phyloP scores from a whole-genome alignment of 2,797 vertebrate species.

The Hippoglossus hippoglossus region DNA sequence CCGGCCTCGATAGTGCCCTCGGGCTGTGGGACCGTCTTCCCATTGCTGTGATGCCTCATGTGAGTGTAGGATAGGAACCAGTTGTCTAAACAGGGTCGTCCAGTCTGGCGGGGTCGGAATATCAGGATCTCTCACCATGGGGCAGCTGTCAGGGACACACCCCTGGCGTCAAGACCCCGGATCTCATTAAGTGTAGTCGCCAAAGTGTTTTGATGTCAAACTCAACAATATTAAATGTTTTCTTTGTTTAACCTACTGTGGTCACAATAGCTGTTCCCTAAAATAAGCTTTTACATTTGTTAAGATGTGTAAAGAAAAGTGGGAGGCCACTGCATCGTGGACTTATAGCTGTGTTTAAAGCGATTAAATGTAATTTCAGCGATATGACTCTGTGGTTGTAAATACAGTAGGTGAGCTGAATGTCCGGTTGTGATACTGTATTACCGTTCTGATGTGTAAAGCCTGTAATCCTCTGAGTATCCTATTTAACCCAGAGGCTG shows the following conservation, averaged over 20 bases:
- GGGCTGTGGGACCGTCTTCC: constrained; percentile 53
- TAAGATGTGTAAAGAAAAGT: constrained; percentile 13
- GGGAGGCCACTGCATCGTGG: neutral
- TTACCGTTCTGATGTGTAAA: constrained; percentile 68
- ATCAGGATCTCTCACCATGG: constrained; percentile 72
- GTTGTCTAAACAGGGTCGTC: constrained; percentile 85
- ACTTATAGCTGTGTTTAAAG: neutral
- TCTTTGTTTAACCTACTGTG: constrained; percentile 53
- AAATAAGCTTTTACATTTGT: constrained; percentile 21
- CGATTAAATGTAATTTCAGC: constrained; percentile 5
- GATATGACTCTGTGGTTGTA: constrained; percentile 26
- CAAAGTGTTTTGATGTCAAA: constrained; percentile 71
- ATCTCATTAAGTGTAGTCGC: constrained; percentile 63
- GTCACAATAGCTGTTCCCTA: constrained; percentile 34
- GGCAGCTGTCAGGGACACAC: constrained; percentile 65
- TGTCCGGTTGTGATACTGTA: constrained; percentile 49
- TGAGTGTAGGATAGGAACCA: constrained; percentile 81
- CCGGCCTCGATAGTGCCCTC: constrained; percentile 48
- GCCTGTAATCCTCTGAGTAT: constrained; percentile 75
- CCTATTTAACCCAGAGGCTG: constrained; percentile 78
- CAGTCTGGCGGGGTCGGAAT: constrained; percentile 66
- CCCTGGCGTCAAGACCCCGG: constrained; percentile 64
- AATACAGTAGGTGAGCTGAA: constrained; percentile 65
- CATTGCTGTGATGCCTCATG: constrained; percentile 56
- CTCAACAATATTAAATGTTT: constrained; percentile 55